phyloP scores from a whole-genome alignment of 1,140 invertebrate species.

The Wasmannia auropunctata region DNA sequence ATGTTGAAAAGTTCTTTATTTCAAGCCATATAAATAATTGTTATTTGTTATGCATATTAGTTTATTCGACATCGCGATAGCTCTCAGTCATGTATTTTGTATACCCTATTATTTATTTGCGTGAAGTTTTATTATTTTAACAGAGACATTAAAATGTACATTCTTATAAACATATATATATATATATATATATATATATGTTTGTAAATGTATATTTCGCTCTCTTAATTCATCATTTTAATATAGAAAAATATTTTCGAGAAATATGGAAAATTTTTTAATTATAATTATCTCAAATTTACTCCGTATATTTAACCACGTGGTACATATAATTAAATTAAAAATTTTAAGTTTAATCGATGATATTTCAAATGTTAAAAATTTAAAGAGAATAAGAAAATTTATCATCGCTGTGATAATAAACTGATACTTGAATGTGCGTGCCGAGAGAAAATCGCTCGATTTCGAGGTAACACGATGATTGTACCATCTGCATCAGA shows the following conservation, averaged over 20 bases:
- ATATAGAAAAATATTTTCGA: no score
- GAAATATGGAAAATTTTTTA: not conserved
- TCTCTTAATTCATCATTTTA: not conserved
- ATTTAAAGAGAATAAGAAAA: not conserved
- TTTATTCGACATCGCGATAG: not conserved
- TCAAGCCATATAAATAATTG: not conserved
- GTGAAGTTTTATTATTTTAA: not conserved
- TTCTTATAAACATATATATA: not conserved
- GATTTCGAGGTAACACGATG: not conserved
- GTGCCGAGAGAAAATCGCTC: not conserved
- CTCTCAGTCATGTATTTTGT: not conserved
- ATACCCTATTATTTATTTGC: not conserved
- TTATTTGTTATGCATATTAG: not conserved
- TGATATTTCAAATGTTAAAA: no score
- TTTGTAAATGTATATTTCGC: no score
- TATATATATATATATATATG: no score
- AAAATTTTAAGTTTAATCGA: not conserved
- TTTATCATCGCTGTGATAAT: not conserved
- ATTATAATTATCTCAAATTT: not conserved
- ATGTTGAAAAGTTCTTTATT: not conserved
- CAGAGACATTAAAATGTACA: not conserved
- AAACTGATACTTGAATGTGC: not conserved
- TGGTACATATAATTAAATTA: not conserved
- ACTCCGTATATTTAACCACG: not conserved
- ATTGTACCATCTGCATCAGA: not conserved